These are phyloP conservation scores for Rhopalosiphum maidis DNA, from an alignment of 1,140 invertebrate species.

Conservation along the genomic window DNA sequence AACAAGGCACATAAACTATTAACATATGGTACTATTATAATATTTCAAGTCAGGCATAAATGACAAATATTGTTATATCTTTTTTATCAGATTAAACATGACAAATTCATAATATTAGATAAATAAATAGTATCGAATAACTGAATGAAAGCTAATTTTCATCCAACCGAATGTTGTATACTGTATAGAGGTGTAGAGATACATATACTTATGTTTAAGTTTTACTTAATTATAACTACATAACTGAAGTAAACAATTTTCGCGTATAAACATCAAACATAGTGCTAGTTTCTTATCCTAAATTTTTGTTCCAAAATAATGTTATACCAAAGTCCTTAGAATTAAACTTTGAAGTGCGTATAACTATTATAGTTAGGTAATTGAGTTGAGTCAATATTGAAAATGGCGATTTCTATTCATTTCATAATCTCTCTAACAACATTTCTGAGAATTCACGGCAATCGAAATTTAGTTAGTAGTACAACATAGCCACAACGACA, in stretches of 20 bases:
- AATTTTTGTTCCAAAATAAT: background rate
- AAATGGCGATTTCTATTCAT: background rate
- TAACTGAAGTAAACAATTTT: background rate
- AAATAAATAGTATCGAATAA: background rate
- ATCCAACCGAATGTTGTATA: background rate
- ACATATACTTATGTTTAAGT: background rate
- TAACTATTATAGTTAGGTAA: background rate
- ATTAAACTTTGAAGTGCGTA: background rate
- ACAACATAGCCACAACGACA: background rate
- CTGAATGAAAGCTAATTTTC: background rate
- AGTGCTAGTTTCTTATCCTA: background rate
- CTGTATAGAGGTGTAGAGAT: background rate
- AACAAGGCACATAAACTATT: no score
- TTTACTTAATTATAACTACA: background rate
- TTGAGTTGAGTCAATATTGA: conserved; percentile 7
- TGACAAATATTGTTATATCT: background rate
- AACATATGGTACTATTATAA: no score
- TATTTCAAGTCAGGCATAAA: no score
- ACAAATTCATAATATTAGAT: background rate
- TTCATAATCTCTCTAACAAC: background rate
- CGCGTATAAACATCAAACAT: background rate
- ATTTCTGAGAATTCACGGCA: background rate
- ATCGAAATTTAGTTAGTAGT: background rate
- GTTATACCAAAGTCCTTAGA: background rate
- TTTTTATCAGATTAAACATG: background rate